These are phyloP conservation scores for Orius insidiosus DNA, from an alignment of 1,140 invertebrate species.

Conservation along the genomic window DNA sequence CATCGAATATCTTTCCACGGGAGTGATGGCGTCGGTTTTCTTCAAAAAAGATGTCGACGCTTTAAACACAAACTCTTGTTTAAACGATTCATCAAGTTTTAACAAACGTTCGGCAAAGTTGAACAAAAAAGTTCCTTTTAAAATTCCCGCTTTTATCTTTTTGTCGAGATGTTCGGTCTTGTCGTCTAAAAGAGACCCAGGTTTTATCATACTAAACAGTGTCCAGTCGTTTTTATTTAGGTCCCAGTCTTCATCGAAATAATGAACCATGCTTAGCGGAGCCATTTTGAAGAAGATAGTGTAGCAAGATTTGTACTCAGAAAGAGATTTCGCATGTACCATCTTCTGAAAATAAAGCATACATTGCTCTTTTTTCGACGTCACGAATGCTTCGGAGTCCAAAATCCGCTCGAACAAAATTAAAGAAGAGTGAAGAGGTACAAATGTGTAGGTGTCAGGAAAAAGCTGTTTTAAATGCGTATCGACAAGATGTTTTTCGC, in stretches of 20 bases:
- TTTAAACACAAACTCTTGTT: constrained; percentile 3
- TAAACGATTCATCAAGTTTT: not conserved
- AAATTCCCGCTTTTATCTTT: not conserved
- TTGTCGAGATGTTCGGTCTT: constrained; percentile 2
- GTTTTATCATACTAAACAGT: not conserved
- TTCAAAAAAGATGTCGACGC: constrained; percentile 2
- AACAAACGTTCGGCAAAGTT: constrained; percentile 4
- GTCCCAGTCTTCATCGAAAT: constrained; percentile 8
- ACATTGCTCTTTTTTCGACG: constrained; percentile 5
- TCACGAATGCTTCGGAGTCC: not conserved
- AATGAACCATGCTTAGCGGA: not conserved
- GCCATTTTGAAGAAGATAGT: constrained; percentile 1
- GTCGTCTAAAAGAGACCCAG: constrained; percentile 1
- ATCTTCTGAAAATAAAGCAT: constrained; percentile 2
- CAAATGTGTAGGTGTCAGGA: not conserved
- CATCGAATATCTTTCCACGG: constrained; percentile 3
- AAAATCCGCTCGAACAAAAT: not conserved
- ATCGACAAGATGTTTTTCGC: constrained; percentile 3
- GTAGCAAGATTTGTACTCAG: constrained; percentile 3
- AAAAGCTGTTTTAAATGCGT: not conserved
- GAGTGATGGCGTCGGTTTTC: not conserved
- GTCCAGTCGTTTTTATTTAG: not conserved
- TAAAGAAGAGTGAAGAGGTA: constrained; percentile 1
- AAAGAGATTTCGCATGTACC: constrained; percentile 3
- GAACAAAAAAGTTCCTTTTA: constrained; percentile 1